Percentiles rank a stretch among this genome's conserved stretches.
Evolutionary conservation across 2,888 invertebrate genomes (phyloP).

Genomic region (Psylliodes chrysocephalus): DNA sequence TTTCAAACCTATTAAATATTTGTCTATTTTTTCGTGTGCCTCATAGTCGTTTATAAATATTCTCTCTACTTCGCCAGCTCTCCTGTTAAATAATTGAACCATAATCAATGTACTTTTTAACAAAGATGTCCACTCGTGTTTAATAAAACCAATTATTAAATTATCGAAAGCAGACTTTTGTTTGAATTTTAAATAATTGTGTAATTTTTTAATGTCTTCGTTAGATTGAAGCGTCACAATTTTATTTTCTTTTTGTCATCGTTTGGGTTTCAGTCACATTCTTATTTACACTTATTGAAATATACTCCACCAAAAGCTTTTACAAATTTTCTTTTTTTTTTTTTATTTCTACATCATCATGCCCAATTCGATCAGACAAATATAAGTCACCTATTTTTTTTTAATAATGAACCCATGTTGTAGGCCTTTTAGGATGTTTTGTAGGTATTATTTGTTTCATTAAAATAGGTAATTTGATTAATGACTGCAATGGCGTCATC

Average conservation of each 20-base stretch:
- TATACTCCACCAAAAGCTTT: background rate
- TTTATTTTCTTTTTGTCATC: no score
- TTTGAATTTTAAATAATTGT: no score
- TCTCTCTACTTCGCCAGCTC: constrained; percentile 30
- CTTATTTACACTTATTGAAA: constrained; percentile 2
- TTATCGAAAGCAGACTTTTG: no score
- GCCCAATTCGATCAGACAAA: background rate
- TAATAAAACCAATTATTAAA: no score
- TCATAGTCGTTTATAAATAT: constrained; percentile 32
- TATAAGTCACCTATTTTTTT: constrained; percentile 5
- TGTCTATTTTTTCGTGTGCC: constrained; percentile 2
- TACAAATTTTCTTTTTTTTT: constrained; percentile 5
- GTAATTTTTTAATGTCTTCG: no score
- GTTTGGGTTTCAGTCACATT: no score
- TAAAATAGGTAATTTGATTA: background rate
- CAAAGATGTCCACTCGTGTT: background rate
- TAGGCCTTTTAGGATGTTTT: constrained; percentile 7
- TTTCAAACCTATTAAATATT: background rate
- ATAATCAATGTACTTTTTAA: constrained; percentile 16
- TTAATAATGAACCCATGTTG: constrained; percentile 1
- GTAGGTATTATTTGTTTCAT: background rate
- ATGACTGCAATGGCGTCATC: constrained; percentile 10
- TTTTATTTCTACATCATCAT: background rate
- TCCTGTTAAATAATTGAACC: constrained; percentile 31
- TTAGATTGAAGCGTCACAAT: no score